Conservation (phyloP, 2,113 vertebrate species). For the Cariama cristata region DNA sequence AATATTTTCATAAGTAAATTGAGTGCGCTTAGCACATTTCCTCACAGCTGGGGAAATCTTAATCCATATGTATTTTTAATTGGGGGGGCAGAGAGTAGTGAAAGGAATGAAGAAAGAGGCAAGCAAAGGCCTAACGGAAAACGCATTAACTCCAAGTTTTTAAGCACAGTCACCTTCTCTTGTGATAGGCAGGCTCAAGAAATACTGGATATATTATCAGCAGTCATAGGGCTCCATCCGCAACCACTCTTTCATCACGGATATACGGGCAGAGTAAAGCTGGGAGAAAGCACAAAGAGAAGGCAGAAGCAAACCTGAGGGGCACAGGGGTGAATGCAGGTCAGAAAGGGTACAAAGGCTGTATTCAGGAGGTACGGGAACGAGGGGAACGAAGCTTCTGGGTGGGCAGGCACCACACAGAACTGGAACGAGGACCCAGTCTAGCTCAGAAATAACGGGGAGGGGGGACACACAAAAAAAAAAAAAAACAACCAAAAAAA, state of each 20-base stretch:
- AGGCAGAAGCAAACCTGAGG: background rate
- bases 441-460: background rate
- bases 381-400: background rate
- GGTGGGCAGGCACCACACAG: background rate
- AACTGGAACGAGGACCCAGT: background rate
- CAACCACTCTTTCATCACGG: background rate
- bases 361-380: background rate
- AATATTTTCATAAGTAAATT: background rate
- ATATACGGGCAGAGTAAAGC: background rate
- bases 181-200: background rate
- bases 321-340: background rate
- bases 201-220: background rate
- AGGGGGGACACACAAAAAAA: no score
- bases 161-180: background rate
- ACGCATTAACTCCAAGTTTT: background rate
- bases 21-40: background rate
- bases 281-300: background rate
- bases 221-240: background rate
- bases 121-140: background rate
- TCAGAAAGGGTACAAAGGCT: background rate
- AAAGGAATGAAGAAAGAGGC: background rate
- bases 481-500: background rate
- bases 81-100: background rate
- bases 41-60: background rate
- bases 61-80: background rate